Conservation (phyloP, 2,113 vertebrate species). For the Thinocorus orbignyianus region DNA sequence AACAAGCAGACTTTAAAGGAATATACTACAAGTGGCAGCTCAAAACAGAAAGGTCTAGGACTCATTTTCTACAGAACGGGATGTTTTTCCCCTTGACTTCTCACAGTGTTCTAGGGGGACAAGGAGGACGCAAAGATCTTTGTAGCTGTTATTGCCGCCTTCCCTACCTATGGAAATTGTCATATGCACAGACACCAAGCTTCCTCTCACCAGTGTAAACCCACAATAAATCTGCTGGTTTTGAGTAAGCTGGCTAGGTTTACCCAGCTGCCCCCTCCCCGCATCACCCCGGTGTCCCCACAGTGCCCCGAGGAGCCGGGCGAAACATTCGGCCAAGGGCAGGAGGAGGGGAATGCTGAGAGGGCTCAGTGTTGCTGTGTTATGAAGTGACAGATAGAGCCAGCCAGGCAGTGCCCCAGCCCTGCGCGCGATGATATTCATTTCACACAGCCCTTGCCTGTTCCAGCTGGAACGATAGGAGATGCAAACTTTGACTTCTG, state of each 20-base stretch:
- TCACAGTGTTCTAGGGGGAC: neutral
- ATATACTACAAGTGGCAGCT: neutral
- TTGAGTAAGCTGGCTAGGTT: neutral
- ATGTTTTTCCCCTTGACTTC: neutral
- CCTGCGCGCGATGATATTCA: slow-evolving; percentile 28
- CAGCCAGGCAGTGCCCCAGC: neutral
- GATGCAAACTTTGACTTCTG: slow-evolving; percentile 77
- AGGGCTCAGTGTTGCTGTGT: neutral
- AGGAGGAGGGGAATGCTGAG: neutral
- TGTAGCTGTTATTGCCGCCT: neutral
- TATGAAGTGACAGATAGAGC: slow-evolving; percentile 14
- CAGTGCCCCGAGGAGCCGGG: neutral
- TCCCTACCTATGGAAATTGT: neutral
- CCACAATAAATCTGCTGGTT: neutral
- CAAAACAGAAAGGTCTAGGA: neutral
- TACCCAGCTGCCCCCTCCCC: neutral
- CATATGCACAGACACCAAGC: fast-evolving
- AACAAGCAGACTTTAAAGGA: neutral
- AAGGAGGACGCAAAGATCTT: fast-evolving
- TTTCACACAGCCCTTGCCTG: slow-evolving; percentile 31
- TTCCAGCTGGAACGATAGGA: slow-evolving; percentile 71
- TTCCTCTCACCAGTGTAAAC: neutral
- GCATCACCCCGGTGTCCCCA: fast-evolving
- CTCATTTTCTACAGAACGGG: neutral
- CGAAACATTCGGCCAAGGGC: fast-evolving